Evolutionary conservation across 1,140 invertebrate genomes (phyloP).

Genomic region (Drosophila neocordata): DNA sequence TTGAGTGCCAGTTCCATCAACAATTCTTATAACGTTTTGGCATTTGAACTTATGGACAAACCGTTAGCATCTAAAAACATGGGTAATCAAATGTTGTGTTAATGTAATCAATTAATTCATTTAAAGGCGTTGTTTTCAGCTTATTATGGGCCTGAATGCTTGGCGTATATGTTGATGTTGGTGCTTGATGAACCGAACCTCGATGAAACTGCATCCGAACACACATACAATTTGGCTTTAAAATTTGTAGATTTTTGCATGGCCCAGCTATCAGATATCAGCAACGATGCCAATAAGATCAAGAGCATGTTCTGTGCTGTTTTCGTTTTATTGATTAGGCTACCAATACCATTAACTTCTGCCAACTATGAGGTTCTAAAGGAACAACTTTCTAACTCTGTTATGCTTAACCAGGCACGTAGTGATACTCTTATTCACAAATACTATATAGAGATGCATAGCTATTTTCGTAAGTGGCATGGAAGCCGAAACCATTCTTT

Average conservation of each 20-base stretch:
- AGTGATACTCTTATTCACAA: background rate
- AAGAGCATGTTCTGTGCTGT: conserved; percentile 47
- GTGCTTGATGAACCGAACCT: background rate
- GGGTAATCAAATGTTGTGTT: conserved; percentile 11
- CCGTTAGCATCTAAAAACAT: conserved; percentile 11
- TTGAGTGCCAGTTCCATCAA: conserved; percentile 18
- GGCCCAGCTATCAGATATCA: conserved; percentile 7
- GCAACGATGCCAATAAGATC: conserved; percentile 10
- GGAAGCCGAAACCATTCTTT: conserved; percentile 1
- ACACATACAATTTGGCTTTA: conserved; percentile 11
- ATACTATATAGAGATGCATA: conserved; percentile 44
- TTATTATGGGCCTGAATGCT: conserved; percentile 48
- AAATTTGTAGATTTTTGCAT: conserved; percentile 34
- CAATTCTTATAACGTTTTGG: conserved; percentile 35
- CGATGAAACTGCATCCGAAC: background rate
- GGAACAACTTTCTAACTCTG: conserved; percentile 13
- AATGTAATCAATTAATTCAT: background rate
- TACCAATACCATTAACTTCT: conserved; percentile 11
- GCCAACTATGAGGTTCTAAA: conserved; percentile 31
- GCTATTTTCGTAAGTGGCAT: conserved; percentile 32
- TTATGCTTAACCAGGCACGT: background rate
- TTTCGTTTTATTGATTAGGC: conserved; percentile 28
- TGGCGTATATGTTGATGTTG: conserved; percentile 45
- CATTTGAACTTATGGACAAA: conserved; percentile 19
- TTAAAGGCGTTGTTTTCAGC: conserved; percentile 15